Base-by-base conservation (phyloP, 2,888 invertebrate genomes). In the Caradrina clavipalpis region DNA sequence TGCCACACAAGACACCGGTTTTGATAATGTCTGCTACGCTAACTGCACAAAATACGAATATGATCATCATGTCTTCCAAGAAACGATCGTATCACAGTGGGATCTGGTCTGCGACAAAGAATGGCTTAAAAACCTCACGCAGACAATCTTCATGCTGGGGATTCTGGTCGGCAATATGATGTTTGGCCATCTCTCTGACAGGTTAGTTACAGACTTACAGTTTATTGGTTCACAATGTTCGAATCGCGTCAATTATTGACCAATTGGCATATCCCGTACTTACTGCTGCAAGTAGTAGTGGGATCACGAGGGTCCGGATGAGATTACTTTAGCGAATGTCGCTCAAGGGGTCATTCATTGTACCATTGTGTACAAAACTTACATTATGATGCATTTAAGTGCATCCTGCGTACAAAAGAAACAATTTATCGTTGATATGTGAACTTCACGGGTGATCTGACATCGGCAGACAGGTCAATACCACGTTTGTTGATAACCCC, bases 81-180 rank as follows among this genome's bases (percentile, higher is more conserved):
- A 97, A 86, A 98, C 98, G 0, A 98, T 98, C 17, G 93, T 97
- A 55, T 97, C 97, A 0, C 97, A 98, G 95, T 98, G 98, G 98
- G 96, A 97, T 87, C 96, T 98, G 56, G 97, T 98, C 0, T 98
- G 98, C 88, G 96, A 96, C 42, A 96, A 96, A 69, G 93, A 95
- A 17, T 97, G 97, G 93, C 93, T 98, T 77, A 97, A 97, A 56
- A 97, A 97, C 86, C 92, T 98, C n/a, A 97, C 98, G 0, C 98
- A 98, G 89, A 97, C 97, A 8, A 93, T 98, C 64, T 97, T 98
- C 77, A 98, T 98, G 98, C 92, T 97, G 55, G 98, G 98, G 7
- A 97, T 98, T 72, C 96, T 98, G 73, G 94, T 97, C 59, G 98
- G 98, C 58, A 98, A 97, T 86, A 96, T 98, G 91, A 84, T 97